Base-by-base conservation (phyloP, 2,797 vertebrate genomes). In the Lateolabrax maculatus region DNA sequence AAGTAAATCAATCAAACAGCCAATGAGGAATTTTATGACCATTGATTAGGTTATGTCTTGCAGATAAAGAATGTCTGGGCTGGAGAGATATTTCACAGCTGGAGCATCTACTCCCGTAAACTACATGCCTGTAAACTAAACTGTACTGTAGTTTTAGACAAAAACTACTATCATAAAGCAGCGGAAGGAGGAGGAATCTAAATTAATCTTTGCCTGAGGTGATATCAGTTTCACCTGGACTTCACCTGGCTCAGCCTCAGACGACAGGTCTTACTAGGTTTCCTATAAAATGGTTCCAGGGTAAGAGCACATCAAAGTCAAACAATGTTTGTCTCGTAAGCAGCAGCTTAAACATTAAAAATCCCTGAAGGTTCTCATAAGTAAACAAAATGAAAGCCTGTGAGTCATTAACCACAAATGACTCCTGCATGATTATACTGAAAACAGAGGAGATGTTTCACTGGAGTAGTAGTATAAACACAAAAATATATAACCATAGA, bases 341-440 rank as follows among this genome's bases (percentile, higher is more conserved):
- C 64, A 63, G 56, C 41, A 75, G 84, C 55, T 89, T 84, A 86
- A 84, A 81, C 78, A 88, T 87, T 78, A 57, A 80, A 86, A 81
- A 58, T 75, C 77, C 82, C 86, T 41, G 41, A 80, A 71, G 78
- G 70, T 76, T 80, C 2, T 19, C 29, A 60, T 58, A 71, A 82
- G 71, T 73, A 88, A 84, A 87, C 84, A 88, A 70, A 86, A 81
- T 31, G 58, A 82, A 77, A 80, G 75, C 53, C 67, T 43, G 81
- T 87, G 80, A 92, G 83, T 86, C 86, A 91, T 90, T 90, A 92
- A 92, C 87, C 85, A 75, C 80, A 81, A 86, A 83, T 73, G 36
- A 61, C 68, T 73, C 51, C 68, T 72, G 71, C 18, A 19, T 66
- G 78, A 74, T 83, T 34, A 60, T 48, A 46, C 66, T 34, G 37